Evolutionary conservation across 1,140 invertebrate species (phyloP), one percentile per base, ranked within the genome.

Genomic region (Tachypleus tridentatus): DNA sequence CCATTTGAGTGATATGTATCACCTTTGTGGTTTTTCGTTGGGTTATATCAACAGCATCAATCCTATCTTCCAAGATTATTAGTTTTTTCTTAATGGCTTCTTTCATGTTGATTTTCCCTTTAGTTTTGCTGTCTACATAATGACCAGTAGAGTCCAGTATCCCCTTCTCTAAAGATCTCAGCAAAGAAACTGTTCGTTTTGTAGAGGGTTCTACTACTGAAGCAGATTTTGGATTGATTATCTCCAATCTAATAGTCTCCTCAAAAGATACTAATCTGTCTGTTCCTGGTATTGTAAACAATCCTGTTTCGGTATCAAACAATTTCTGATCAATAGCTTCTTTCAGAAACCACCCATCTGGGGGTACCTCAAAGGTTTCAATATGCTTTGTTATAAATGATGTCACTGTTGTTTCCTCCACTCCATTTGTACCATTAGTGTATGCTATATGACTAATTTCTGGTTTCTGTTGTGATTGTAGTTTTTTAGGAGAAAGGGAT

Each of bases 321-420:
- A 82, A 76, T 69, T 84, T 85, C 67, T 81, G 79, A 74, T 90
- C 87, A 61, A 90, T 80, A 5, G 89, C 88, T 73, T 83, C 79
- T 72, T 88, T 86, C 74, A 93, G 90, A 65, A 84, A 80, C 91
- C 90, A 92, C 6, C 89, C 89, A 67, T 87, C 85, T n/a, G 80
- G 77, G 3, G 90, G 89, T n/a, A 91, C 69, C 70, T 90, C 86
- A 51, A 70, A 62, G 47, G 69, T 9, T 52, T 70, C 54, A 10
- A 64, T 56, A 48, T 67, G 60, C 29, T 61, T 62, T 9, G 51
- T 29, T 29, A 29, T 2, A 29, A 29, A 29, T 29, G 29, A 29
- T 29, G 29, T 29, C 29, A 29, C 29, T 29, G 29, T 29, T 1
- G 29, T 29, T 29, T 29, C 29, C 29, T 29, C 29, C 29, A 29